These are phyloP conservation scores for Venturia canescens DNA, from an alignment of 1,140 invertebrate genomes.

Conservation along the genomic window DNA sequence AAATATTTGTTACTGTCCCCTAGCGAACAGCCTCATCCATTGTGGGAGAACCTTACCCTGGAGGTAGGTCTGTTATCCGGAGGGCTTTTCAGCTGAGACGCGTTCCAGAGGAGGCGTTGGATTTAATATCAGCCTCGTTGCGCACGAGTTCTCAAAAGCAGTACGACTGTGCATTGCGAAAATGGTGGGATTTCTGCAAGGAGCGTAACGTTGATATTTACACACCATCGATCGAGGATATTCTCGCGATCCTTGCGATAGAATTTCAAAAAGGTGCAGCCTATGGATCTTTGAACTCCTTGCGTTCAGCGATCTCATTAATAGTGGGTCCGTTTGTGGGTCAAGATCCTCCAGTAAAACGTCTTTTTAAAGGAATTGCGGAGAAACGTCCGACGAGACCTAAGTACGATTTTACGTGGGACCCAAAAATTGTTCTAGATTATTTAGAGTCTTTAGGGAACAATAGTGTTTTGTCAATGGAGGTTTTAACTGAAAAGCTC, in stretches of 20 bases:
- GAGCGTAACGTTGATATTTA: neutral
- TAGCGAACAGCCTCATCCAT: constrained; percentile 40
- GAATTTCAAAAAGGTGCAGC: neutral
- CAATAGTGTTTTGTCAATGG: neutral
- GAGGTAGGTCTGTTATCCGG: constrained; percentile 32
- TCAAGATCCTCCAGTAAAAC: neutral
- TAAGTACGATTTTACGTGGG: constrained; percentile 11
- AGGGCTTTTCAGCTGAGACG: neutral
- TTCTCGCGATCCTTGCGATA: neutral
- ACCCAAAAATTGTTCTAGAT: neutral
- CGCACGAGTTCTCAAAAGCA: neutral
- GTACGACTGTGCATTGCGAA: too few species aligned
- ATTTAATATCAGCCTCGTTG: neutral
- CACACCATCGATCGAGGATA: neutral
- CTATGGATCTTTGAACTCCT: neutral
- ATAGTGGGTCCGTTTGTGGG: constrained; percentile 3
- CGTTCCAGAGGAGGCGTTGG: neutral
- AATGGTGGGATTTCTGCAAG: constrained; percentile 5
- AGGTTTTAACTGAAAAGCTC: neutral
- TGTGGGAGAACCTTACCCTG: constrained; percentile 37
- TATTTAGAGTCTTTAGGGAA: neutral
- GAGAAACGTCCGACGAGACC: constrained; percentile 18
- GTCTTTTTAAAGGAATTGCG: constrained; percentile 11
- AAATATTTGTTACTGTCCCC: constrained; percentile 32
- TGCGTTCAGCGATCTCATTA: constrained; percentile 43